These are phyloP conservation scores for Acholoe squamosa DNA, from an alignment of 2,888 invertebrate genomes.

Conservation along the genomic window DNA sequence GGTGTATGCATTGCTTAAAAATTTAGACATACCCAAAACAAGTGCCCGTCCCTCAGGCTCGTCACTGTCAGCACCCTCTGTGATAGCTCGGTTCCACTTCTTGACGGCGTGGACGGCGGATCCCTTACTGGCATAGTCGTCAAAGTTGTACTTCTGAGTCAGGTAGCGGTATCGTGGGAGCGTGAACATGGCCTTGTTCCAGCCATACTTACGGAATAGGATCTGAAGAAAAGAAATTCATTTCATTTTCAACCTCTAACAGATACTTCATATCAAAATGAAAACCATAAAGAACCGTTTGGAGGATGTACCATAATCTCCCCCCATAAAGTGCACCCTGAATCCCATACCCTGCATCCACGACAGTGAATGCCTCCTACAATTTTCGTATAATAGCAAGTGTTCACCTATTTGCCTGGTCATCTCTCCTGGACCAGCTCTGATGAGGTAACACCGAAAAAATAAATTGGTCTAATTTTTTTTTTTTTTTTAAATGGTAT, in stretches of 20 bases:
- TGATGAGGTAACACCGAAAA: too few relatives aligned
- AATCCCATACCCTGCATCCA: too few relatives aligned
- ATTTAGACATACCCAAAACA: background rate
- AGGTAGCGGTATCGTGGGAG: conserved; percentile 78
- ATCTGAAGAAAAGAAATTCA: conserved; percentile 72
- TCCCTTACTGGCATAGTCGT: conserved; percentile 82
- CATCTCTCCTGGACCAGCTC: too few relatives aligned
- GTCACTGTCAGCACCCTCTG: background rate
- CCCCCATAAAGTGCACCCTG: too few relatives aligned
- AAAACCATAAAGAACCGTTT: background rate
- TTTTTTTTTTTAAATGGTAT: too few relatives aligned
- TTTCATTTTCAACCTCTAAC: background rate
- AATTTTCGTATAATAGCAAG: too few relatives aligned
- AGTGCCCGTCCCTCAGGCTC: background rate
- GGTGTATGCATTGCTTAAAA: too few relatives aligned
- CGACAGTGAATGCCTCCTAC: too few relatives aligned
- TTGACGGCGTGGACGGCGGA: conserved; percentile 79
- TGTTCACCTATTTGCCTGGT: too few relatives aligned
- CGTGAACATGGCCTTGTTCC: conserved; percentile 79
- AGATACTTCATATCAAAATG: background rate
- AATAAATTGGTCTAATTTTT: too few relatives aligned
- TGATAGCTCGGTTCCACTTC: conserved; percentile 76
- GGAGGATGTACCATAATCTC: too few relatives aligned
- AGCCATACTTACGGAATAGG: conserved; percentile 81
- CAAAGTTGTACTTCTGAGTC: conserved; percentile 78